Evolutionary conservation across 2,888 invertebrate genomes (phyloP).

Genomic region (Monochamus alternatus): DNA sequence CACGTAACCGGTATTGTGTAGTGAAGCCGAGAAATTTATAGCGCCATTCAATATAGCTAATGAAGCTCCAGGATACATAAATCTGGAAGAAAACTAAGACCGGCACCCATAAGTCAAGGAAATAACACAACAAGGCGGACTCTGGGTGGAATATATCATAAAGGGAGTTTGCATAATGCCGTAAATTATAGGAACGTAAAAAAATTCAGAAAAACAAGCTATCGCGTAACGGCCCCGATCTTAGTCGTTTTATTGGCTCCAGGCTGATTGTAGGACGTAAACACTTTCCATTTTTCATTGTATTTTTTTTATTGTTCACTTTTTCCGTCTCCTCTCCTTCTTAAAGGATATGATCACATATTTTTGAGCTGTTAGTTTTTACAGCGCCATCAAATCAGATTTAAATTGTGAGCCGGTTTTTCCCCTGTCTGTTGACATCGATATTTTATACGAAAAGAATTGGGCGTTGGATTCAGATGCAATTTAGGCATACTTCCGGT

Average conservation of each 20-base stretch:
- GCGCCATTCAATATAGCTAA: slow-evolving; percentile 70
- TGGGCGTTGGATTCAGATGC: neutral
- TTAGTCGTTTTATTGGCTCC: slow-evolving; percentile 37
- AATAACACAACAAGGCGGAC: slow-evolving; percentile 55
- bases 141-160: slow-evolving; percentile 45
- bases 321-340: slow-evolving; percentile 42
- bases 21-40: slow-evolving; percentile 67
- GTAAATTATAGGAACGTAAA: slow-evolving; percentile 35
- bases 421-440: slow-evolving; percentile 8
- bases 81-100: slow-evolving; percentile 60
- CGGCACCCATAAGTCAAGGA: slow-evolving; percentile 59
- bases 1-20: slow-evolving; percentile 68
- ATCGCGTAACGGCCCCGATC: slow-evolving; percentile 31
- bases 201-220: slow-evolving; percentile 42
- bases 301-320: slow-evolving; percentile 52
- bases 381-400: slow-evolving; percentile 45
- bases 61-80: slow-evolving; percentile 68
- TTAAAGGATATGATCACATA: slow-evolving; percentile 48
- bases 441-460: slow-evolving; percentile 7
- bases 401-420: slow-evolving; percentile 36
- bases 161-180: slow-evolving; percentile 43
- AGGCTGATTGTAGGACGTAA: slow-evolving; percentile 51
- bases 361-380: slow-evolving; percentile 49
- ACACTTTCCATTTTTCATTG: slow-evolving; percentile 56
- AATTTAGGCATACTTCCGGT: slow-evolving; percentile 10